phyloP scores from a whole-genome alignment of 92 coral and sea anemone species.

The Isaurus tuberculatus region DNA sequence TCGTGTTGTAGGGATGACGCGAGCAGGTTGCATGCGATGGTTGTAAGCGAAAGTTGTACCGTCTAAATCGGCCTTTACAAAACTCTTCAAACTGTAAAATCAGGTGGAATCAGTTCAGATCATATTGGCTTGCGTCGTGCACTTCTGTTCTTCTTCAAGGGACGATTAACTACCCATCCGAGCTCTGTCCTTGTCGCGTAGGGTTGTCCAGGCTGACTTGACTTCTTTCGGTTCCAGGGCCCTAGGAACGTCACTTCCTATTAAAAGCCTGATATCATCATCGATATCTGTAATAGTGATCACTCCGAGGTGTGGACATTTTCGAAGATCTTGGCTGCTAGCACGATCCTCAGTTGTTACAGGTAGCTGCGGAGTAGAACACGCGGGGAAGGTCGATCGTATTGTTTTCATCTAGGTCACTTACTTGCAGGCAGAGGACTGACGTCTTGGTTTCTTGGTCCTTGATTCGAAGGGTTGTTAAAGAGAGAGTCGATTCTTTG shows the following conservation, averaged over 20 bases:
- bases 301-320: conserved; percentile 20
- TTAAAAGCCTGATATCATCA: conserved; percentile 25
- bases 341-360: conserved; percentile 36
- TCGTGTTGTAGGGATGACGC: too few species aligned
- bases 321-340: background rate
- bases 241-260: conserved; percentile 48
- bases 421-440: background rate
- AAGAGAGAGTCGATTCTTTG: background rate
- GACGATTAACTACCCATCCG: conserved; percentile 49
- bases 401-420: conserved; percentile 26
- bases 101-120: conserved; percentile 18
- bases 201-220: conserved; percentile 22
- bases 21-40: too few species aligned
- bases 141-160: conserved; percentile 11
- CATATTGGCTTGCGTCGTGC: conserved; percentile 25
- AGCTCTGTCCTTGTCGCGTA: conserved; percentile 50
- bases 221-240: conserved; percentile 51
- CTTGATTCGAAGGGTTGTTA: background rate
- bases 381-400: conserved; percentile 1
- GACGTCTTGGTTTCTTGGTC: background rate
- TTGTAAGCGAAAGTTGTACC: too few species aligned
- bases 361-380: conserved; percentile 37
- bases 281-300: conserved; percentile 16
- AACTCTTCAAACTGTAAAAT: conserved; percentile 16
- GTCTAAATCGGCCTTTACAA: too few species aligned